Evolutionary conservation across 2,888 invertebrate species (phyloP), one percentile per base, ranked within the genome.

Genomic region (Pristionchus entomophagus): DNA sequence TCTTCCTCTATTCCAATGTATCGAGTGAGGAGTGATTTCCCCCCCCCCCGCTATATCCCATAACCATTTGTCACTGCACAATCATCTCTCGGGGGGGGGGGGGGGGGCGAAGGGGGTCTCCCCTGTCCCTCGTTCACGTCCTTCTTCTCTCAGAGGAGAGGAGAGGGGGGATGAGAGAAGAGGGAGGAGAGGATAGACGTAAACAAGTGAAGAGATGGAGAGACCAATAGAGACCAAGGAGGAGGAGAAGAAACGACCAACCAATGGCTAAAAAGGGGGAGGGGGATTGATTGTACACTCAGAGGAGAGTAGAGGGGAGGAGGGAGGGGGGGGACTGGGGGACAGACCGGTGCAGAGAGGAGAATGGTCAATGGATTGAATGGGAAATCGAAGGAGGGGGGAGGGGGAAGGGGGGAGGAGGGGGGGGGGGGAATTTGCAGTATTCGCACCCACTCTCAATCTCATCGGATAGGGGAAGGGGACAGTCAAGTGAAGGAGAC

Each of bases 321-420:
- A n/a, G 51, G 35, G 80, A 29, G 32, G 59, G n/a, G 49, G 59
- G 59, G 14, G 45, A 59, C 38, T 56, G 49, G 82, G 53, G 49
- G 82, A 59, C 59, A 59, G 59, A 59, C 59, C 38, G 56, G 45
- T 35, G 56, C 41, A 29, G n/a, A n/a, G n/a, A n/a, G n/a, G n/a
- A n/a, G 82, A 82, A 82, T 38, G 59, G 53, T 17, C 56, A 82
- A 59, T 53, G 80, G 53, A 80, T 80, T 53, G 53, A 53, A 80
- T 80, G 53, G 51, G 29, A 12, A 51, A 80, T 32, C 19, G 80
- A 29, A 53, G 53, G 80, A 80, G 80, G 35, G 32, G 26, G n/a
- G 78, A 45, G 78, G 19, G 49, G 19, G 45, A 78, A n/a, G n/a
- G n/a, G n/a, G n/a, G n/a, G n/a, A n/a, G n/a, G n/a, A n/a, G n/a